A percentile compares a stretch with the other conserved stretches of the same genome.
These are phyloP conservation scores for Erebia ligea DNA, from an alignment of 2,888 invertebrate genomes.

Conservation along the genomic window DNA sequence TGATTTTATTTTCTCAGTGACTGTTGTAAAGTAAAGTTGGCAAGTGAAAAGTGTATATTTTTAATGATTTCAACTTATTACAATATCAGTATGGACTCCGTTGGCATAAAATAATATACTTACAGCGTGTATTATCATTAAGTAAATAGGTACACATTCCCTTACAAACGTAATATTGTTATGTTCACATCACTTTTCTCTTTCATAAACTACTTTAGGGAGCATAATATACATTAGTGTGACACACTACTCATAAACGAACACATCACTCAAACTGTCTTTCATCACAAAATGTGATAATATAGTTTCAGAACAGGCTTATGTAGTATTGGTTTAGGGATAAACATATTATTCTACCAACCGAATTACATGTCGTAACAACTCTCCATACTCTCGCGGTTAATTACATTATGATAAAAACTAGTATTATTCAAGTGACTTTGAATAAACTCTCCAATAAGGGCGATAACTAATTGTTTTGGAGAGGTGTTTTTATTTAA, in stretches of 20 bases:
- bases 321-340: background rate
- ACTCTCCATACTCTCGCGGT: too few relatives aligned
- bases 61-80: too few relatives aligned
- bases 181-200: slow-evolving; percentile 19
- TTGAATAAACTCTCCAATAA: too few relatives aligned
- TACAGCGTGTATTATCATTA: background rate
- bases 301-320: slow-evolving; percentile 4
- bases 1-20: slow-evolving; percentile 9
- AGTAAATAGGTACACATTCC: background rate
- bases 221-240: slow-evolving; percentile 6
- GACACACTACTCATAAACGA: slow-evolving; percentile 9
- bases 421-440: too few relatives aligned
- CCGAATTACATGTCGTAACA: too few relatives aligned
- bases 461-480: too few relatives aligned
- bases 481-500: too few relatives aligned
- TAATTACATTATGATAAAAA: too few relatives aligned
- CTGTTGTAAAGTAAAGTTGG: slow-evolving; percentile 11
- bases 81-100: too few relatives aligned
- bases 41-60: background rate
- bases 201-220: slow-evolving; percentile 19
- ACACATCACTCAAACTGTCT: slow-evolving; percentile 24
- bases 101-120: background rate
- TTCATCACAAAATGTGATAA: slow-evolving; percentile 25
- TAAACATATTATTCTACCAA: background rate
- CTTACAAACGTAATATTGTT: slow-evolving; percentile 5